Evolutionary conservation across 2,888 invertebrate genomes (phyloP), one percentile per base, ranked within the genome.

Genomic region (Stenotaenia linearis): DNA sequence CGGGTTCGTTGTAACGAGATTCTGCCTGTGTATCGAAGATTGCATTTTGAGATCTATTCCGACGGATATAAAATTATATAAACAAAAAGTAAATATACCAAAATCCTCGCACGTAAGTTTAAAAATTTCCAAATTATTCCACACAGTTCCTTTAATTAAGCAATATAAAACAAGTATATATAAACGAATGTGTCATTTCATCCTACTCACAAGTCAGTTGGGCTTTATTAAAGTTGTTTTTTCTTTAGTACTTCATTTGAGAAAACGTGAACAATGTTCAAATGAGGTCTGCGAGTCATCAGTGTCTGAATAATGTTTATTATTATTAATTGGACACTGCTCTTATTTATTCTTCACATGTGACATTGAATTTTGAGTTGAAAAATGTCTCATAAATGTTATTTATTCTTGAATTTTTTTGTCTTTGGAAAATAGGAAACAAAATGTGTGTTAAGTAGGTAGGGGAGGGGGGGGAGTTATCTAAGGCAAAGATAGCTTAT

Each of bases 191-290:
- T 21, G 50, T 21, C 18, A 18, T 50, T 50, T 50, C 18, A 15
- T 50, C 50, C 5, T 32, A 32, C 25, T 28, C 23, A 12, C 25
- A 25, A 25, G n/a, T 69, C 10, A 10, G 25, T 25, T 69, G 69
- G 69, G 28, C 69, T 69, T 28, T 69, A 10, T 28, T 6, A 56
- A 18, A 21, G 5, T 12, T 25, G 1, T 69, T 69, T 69, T 69
- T 69, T 25, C 0, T 25, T 50, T 56, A 21, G 21, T 7, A 21
- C 6, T 56, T 56, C 21, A 18, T 56, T 56, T 23, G 6, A 0
- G 25, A 69, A 25, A 28, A 69, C 69, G 69, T 69, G 69, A 69
- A 69, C 69, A 28, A 69, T 69, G 28, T 69, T 69, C 25, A 69
- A 69, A 69, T 28, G 28, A 69, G 69, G 69, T 9, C 23, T 9